Percentiles rank a stretch among this genome's conserved stretches.
Conservation (phyloP, 2,113 vertebrate species). For the Brachyhypopomus gauderio region DNA sequence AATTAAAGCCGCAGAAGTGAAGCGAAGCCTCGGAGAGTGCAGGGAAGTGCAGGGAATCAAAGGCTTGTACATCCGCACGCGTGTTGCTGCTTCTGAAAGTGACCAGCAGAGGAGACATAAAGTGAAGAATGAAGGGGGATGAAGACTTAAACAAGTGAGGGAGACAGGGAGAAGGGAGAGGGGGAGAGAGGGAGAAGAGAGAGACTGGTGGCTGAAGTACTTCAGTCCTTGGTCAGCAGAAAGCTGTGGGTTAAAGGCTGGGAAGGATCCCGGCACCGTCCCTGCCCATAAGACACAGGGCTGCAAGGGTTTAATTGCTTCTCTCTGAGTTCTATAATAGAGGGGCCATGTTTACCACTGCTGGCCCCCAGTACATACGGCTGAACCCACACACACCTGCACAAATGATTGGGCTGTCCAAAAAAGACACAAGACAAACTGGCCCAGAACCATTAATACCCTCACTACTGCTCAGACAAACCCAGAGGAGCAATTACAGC, state of each 20-base stretch:
- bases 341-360: background rate
- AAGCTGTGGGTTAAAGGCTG: background rate
- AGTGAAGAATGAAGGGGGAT: too few species aligned
- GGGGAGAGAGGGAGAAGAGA: conserved; percentile 6
- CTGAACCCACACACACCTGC: conserved; percentile 31
- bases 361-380: conserved; percentile 15
- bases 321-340: conserved; percentile 33
- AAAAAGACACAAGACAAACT: conserved; percentile 29
- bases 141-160: background rate
- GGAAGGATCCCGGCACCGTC: conserved; percentile 38
- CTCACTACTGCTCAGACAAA: conserved; percentile 41
- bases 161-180: background rate
- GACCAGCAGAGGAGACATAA: too few species aligned
- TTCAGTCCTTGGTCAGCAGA: conserved; percentile 46
- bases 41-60: background rate
- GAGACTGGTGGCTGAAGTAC: too few species aligned
- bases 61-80: background rate
- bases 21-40: background rate
- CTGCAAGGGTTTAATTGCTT: conserved; percentile 43
- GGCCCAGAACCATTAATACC: conserved; percentile 28
- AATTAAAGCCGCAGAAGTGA: conserved; percentile 2
- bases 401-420: conserved; percentile 29
- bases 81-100: too few species aligned
- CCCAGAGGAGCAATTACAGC: conserved; percentile 38
- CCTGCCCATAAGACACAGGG: conserved; percentile 13